phyloP scores from a whole-genome alignment of 1,140 invertebrate genomes.

The Hermetia illucens region DNA sequence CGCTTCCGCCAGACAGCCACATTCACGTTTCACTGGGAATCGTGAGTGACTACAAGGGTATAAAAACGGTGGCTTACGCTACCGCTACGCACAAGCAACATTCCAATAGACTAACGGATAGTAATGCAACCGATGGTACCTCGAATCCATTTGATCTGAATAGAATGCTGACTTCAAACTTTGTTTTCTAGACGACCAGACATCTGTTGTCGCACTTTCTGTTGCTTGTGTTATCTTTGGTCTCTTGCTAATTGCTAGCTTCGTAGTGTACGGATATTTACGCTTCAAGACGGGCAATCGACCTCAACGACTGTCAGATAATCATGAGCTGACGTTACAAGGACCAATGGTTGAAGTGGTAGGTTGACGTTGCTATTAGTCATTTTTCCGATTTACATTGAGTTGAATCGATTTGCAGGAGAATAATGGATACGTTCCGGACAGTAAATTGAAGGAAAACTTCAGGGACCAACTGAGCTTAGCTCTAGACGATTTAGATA shows the following conservation, averaged over 20 bases:
- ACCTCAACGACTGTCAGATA: slow-evolving; percentile 37
- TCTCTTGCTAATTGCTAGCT: slow-evolving; percentile 38
- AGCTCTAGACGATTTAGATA: slow-evolving; percentile 16
- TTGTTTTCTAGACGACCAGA: slow-evolving; percentile 17
- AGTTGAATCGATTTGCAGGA: slow-evolving; percentile 34
- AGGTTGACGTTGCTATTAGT: slow-evolving; percentile 11
- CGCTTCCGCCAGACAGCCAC: slow-evolving; percentile 44
- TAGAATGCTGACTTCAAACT: slow-evolving; percentile 24
- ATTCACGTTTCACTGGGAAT: slow-evolving; percentile 60
- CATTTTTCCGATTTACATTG: not conserved
- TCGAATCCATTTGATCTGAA: too few species aligned
- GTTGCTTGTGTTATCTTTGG: slow-evolving; percentile 45
- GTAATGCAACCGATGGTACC: slow-evolving; percentile 3
- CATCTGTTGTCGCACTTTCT: slow-evolving; percentile 34
- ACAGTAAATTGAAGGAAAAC: slow-evolving; percentile 53
- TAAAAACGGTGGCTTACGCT: slow-evolving; percentile 51
- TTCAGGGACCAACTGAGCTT: slow-evolving; percentile 44
- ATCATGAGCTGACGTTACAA: slow-evolving; percentile 50
- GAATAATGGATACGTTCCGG: slow-evolving; percentile 55
- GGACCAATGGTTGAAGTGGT: slow-evolving; percentile 47
- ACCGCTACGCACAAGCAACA: slow-evolving; percentile 33
- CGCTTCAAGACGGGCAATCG: slow-evolving; percentile 36
- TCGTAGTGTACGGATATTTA: slow-evolving; percentile 44
- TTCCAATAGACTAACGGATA: too few species aligned
- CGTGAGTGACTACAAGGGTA: slow-evolving; percentile 47